Evolutionary conservation across 2,888 invertebrate species (phyloP), one percentile per base, ranked within the genome.

Genomic region (Drosophila paucipuncta): DNA sequence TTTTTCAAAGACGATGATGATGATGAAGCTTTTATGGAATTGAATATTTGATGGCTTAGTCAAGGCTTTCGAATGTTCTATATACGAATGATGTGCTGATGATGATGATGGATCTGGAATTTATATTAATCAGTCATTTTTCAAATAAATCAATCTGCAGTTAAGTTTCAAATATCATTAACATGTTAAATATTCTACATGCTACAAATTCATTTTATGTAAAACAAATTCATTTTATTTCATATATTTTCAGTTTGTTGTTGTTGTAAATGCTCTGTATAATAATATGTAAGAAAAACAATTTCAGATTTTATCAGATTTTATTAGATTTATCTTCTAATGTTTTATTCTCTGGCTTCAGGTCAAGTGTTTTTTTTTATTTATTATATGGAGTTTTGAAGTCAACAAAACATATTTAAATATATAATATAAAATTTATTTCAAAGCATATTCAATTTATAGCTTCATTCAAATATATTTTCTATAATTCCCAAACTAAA

Each of bases 1-100:
- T 85, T 93, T 39, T 92, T 93, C 25, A 70, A 87, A 30, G 91
- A 91, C 67, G 91, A 92, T 72, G 91, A 95, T 82, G 95, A 95
- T 83, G 95, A 94, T 59, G 95, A 96, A 83, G 95, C 95, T 30
- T 93, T 96, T 52, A 94, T 94, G n/a, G 94, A 94, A 83, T 70
- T 86, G 30, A 69, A 54, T 53, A 76, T 90, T 62, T 85, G 58
- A 69, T 16, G 9, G 47, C 16, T 47, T 7, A 4, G 22, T 13
- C 47, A 47, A 13, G 0, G 47, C 22, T 22, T 9, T 11, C 33
- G 33, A 35, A 43, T 43, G 13, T 11, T 11, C 3, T 22, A 7
- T 7, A 22, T 4, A 6, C 1, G 6, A 22, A 22, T 22, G 7
- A 47, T 47, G 13, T 22, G 47, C 47, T 47, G 25, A 9, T 47